phyloP scores from a whole-genome alignment of 1,140 invertebrate genomes.

The Semibalanus balanoides region DNA sequence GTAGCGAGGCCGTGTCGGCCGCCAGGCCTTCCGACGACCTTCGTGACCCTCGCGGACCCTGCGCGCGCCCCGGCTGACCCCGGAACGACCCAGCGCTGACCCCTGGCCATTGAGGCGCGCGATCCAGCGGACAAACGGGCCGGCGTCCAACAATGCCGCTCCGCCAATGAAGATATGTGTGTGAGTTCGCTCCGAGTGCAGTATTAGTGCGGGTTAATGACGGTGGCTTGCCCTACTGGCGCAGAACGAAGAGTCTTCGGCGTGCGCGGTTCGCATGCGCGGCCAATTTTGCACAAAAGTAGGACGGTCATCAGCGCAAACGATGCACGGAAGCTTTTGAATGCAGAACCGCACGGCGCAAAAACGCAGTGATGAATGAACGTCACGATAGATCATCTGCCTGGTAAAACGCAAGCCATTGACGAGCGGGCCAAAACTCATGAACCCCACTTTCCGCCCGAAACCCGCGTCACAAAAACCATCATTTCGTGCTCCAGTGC shows the following conservation, averaged over 20 bases:
- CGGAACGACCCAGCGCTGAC: not conserved
- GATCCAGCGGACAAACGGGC: not conserved
- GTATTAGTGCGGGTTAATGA: not conserved
- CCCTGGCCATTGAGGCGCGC: not conserved
- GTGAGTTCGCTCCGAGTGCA: not conserved
- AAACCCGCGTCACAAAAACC: not conserved
- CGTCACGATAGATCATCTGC: too few species aligned
- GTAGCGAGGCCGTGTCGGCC: not conserved
- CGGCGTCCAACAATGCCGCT: not conserved
- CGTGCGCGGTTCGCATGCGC: too few species aligned
- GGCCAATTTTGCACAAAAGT: not conserved
- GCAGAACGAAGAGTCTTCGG: not conserved
- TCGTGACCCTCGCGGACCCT: not conserved
- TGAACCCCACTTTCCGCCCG: not conserved
- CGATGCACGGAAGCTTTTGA: too few species aligned
- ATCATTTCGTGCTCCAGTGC: not conserved
- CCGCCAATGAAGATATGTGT: not conserved
- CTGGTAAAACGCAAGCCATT: too few species aligned
- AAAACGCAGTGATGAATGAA: too few species aligned
- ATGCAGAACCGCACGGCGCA: too few species aligned
- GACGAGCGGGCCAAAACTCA: not conserved
- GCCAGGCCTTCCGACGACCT: not conserved
- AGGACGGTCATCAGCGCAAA: not conserved
- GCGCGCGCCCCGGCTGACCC: too few species aligned
- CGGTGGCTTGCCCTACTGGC: not conserved